phyloP scores from a whole-genome alignment of 2,888 invertebrate species.

The Odontomyia ornata region DNA sequence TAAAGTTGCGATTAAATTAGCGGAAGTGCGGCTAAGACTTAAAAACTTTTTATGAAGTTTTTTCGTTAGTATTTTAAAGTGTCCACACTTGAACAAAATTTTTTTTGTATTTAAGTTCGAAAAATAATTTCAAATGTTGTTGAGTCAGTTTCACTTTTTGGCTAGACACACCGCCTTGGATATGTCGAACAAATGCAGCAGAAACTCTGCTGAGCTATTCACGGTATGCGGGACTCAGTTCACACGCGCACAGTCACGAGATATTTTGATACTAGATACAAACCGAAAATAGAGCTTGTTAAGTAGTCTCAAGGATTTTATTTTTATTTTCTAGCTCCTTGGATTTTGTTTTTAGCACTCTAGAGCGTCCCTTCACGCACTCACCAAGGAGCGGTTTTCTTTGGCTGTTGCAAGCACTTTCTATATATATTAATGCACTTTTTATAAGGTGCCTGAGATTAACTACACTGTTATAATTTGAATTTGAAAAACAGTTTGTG shows the following conservation, averaged over 20 bases:
- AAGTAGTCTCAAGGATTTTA: background rate
- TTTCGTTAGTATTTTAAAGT: too few relatives aligned
- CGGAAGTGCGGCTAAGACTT: too few relatives aligned
- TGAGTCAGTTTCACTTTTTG: background rate
- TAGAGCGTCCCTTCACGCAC: background rate
- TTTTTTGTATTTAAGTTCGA: too few relatives aligned
- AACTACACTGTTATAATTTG: too few relatives aligned
- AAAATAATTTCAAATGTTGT: too few relatives aligned
- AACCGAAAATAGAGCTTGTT: background rate
- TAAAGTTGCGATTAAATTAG: too few relatives aligned
- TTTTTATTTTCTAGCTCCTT: background rate
- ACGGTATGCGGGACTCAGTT: background rate
- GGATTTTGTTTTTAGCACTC: background rate
- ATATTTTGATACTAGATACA: background rate
- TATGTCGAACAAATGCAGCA: background rate
- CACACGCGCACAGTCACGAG: slow-evolving; percentile 23
- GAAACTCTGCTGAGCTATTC: background rate
- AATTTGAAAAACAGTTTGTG: too few relatives aligned
- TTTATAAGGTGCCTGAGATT: background rate
- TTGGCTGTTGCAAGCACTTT: background rate
- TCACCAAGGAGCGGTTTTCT: background rate
- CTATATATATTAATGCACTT: background rate
- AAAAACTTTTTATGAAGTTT: too few relatives aligned
- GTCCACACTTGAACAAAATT: too few relatives aligned
- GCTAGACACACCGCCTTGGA: background rate